These are phyloP conservation scores for Danio choprae DNA, from an alignment of 2,797 vertebrate genomes.

Conservation along the genomic window DNA sequence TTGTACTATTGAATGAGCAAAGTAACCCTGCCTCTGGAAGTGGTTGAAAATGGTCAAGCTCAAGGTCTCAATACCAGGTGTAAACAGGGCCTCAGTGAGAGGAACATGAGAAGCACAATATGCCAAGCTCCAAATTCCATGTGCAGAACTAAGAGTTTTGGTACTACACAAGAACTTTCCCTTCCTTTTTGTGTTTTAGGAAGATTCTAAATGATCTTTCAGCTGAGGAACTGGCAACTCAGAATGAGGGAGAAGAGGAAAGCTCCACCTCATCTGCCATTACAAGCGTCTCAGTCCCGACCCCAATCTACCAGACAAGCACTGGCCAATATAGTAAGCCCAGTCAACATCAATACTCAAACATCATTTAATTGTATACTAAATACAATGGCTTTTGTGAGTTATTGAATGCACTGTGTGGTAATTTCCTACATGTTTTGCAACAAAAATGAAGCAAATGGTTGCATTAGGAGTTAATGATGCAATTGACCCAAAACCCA, in stretches of 20 bases:
- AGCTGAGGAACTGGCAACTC: slow-evolving; percentile 92
- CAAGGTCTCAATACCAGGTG: too few species aligned
- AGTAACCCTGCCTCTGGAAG: too few species aligned
- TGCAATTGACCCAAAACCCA: neutral
- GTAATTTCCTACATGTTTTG: slow-evolving; percentile 18
- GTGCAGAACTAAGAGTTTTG: neutral
- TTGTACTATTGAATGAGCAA: too few species aligned
- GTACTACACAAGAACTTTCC: neutral
- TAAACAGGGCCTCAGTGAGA: neutral
- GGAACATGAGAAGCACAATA: neutral
- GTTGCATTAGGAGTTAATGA: neutral
- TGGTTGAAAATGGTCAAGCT: too few species aligned
- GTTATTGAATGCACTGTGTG: neutral
- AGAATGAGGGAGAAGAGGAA: slow-evolving; percentile 98
- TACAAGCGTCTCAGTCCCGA: slow-evolving; percentile 97
- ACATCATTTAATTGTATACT: too few species aligned
- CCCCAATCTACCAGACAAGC: slow-evolving; percentile 99
- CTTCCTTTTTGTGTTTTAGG: slow-evolving; percentile 72
- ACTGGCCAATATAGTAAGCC: slow-evolving; percentile 96
- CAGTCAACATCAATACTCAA: neutral
- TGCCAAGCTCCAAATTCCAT: neutral
- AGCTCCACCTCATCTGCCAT: slow-evolving; percentile 88
- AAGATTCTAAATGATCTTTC: slow-evolving; percentile 99
- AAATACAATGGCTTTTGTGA: neutral
- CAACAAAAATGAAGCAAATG: neutral